Evolutionary conservation across 2,888 invertebrate species (phyloP).

Genomic region (Orchesella flavescens): DNA sequence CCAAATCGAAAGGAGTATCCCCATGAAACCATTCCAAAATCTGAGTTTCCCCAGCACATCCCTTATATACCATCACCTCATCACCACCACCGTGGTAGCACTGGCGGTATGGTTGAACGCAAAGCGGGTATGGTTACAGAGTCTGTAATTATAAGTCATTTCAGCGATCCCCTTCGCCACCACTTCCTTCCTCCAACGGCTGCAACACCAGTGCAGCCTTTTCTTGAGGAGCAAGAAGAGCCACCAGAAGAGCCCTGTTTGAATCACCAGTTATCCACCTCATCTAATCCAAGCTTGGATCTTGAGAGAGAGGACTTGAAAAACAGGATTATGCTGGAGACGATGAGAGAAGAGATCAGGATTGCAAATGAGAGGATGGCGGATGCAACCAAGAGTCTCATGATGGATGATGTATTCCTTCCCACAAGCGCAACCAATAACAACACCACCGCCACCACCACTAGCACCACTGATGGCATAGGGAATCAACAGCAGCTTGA

Average conservation of each 20-base stretch:
- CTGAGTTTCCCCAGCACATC: slow-evolving; percentile 58
- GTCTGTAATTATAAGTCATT: too few relatives aligned
- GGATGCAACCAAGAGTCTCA: slow-evolving; percentile 68
- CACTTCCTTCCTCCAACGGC: slow-evolving; percentile 24
- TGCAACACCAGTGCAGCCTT: slow-evolving; percentile 29
- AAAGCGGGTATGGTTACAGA: background rate
- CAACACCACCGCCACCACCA: background rate
- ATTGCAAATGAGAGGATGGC: slow-evolving; percentile 69
- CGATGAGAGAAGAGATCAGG: slow-evolving; percentile 70
- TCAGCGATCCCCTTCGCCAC: slow-evolving; percentile 22
- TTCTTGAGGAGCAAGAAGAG: slow-evolving; percentile 55
- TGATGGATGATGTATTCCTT: slow-evolving; percentile 68
- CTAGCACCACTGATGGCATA: background rate
- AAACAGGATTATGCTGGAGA: slow-evolving; percentile 61
- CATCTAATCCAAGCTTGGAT: background rate
- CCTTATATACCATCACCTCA: slow-evolving; percentile 50
- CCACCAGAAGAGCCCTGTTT: slow-evolving; percentile 46
- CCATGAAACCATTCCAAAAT: slow-evolving; percentile 53
- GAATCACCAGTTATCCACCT: slow-evolving; percentile 23
- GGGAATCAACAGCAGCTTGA: background rate
- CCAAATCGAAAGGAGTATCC: slow-evolving; percentile 52
- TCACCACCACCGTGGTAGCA: slow-evolving; percentile 37
- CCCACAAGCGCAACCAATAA: slow-evolving; percentile 14
- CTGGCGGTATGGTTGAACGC: background rate
- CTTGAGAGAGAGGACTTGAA: slow-evolving; percentile 46